Evolutionary conservation across 2,797 vertebrate genomes (phyloP), one percentile per base, ranked within the genome.

Genomic region (Agapornis canus): DNA sequence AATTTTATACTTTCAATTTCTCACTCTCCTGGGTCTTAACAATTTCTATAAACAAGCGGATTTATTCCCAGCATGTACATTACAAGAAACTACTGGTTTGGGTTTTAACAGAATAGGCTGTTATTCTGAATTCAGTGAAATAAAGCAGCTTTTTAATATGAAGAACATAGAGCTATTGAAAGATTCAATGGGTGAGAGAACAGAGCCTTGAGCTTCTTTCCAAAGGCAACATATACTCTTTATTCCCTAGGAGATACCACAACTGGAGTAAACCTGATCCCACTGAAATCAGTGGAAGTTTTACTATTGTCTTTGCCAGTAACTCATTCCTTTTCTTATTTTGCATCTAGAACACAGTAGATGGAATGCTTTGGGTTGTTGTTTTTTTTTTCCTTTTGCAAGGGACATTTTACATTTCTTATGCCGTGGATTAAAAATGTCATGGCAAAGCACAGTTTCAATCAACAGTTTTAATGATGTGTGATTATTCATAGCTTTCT

Each of bases 401-500:
- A 8, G 17, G 27, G 20, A 92, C 39, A 56, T n/a, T 76, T 64
- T 84, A 73, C 59, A 48, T 84, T 91, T 87, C 65, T 96, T 96
- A 57, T 77, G 66, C 56, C 64, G 29, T 22, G 79, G 76, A 91
- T 92, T 93, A 95, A 96, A 96, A 97, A 96, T 96, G 94, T 88
- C 81, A 84, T 77, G 82, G 94, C 59, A 56, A 92, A 95, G 87
- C 81, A 88, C 76, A 9, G 52, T 94, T 96, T 96, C 91, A 95
- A 88, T 96, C 95, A 95, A 79, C 90, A 43, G 79, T 92, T 92
- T 86, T 92, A 95, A 96, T 94, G 82, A 94, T 80, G 76, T 31
- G 29, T 96, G 97, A 96, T 97, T 97, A 97, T 96, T 96, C 96
- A 91, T 95, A 94, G 95, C 91, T 94, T 95, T 95, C 97, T 98